Conservation (phyloP, 1,140 invertebrate genomes). For the Ceratina australensis region DNA sequence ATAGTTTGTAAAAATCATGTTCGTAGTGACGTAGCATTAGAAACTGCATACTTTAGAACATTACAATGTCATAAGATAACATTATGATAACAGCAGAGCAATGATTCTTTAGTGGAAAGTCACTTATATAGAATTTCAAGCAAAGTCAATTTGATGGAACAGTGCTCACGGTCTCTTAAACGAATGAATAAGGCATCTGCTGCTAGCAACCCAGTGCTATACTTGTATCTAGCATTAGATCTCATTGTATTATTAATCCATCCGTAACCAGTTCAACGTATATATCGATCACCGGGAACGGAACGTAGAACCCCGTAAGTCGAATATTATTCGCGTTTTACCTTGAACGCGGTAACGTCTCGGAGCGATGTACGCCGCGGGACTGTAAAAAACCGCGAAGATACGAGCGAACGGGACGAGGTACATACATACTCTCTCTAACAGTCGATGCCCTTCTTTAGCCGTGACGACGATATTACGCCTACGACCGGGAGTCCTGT, state of each 20-base stretch:
- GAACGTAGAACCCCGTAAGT: not conserved
- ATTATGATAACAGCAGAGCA: no score
- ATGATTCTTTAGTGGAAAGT: no score
- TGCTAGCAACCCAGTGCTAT: no score
- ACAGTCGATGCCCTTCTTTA: conserved; percentile 42
- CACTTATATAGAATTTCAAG: no score
- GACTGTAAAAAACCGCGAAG: conserved; percentile 7
- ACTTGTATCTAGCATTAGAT: not conserved
- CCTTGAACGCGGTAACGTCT: conserved; percentile 18
- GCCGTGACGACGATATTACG: conserved; percentile 49
- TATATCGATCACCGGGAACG: conserved; percentile 1
- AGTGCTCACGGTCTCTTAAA: no score
- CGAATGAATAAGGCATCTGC: no score
- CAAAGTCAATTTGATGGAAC: no score
- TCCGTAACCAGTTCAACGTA: not conserved
- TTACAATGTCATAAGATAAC: no score
- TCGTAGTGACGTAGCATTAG: no score
- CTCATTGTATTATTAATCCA: not conserved
- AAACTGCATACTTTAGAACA: no score
- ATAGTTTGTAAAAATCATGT: no score
- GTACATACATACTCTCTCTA: not conserved
- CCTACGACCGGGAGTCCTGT: conserved; percentile 48
- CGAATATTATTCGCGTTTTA: conserved; percentile 13
- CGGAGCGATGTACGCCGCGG: not conserved
- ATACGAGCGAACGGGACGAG: conserved; percentile 21